Evolutionary conservation across 1,140 invertebrate species (phyloP), one percentile per base, ranked within the genome.

Genomic region (Heliothis subflexa): DNA sequence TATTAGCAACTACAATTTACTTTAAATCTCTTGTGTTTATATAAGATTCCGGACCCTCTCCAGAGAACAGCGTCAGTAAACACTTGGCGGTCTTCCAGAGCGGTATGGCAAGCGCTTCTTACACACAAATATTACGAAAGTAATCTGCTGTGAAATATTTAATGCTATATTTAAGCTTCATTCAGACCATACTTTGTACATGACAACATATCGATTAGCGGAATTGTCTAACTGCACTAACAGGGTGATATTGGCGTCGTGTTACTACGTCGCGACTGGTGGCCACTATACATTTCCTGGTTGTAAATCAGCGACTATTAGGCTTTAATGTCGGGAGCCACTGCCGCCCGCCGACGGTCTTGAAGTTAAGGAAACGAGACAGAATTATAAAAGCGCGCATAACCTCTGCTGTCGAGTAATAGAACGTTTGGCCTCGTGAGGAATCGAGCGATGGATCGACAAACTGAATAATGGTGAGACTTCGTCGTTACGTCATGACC

Each of bases 401-500:
- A 87, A 82, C 86, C 81, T 86, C 80, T 75, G 74, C 54, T 78
- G 78, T 81, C 78, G 82, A 75, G 84, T 81, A 79, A 80, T 81
- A 83, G 85, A 87, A 83, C 85, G 86, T 85, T 85, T 80, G 86
- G 87, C 92, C 90, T 92, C 89, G 91, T 74, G 81, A 87, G 78
- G 85, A 89, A 88, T 86, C 87, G 89, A 88, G 83, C 87, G 86
- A 85, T 80, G 84, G 85, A 91, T 92, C 86, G 86, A 85, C 87
- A 84, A 81, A 88, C 85, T 83, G 83, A 88, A 88, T 85, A 87
- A 86, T 88, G 86, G 88, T 85, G 85, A 88, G 85, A 87, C 83
- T 84, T 79, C 72, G 72, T 74, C 78, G 83, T 90, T 89, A 94
- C 92, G 91, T 92, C 92, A 91, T 86, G 91, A 89, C 92, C 92